These are phyloP conservation scores for Cirrhinus mrigala DNA, from an alignment of 2,797 vertebrate species.

Conservation along the genomic window DNA sequence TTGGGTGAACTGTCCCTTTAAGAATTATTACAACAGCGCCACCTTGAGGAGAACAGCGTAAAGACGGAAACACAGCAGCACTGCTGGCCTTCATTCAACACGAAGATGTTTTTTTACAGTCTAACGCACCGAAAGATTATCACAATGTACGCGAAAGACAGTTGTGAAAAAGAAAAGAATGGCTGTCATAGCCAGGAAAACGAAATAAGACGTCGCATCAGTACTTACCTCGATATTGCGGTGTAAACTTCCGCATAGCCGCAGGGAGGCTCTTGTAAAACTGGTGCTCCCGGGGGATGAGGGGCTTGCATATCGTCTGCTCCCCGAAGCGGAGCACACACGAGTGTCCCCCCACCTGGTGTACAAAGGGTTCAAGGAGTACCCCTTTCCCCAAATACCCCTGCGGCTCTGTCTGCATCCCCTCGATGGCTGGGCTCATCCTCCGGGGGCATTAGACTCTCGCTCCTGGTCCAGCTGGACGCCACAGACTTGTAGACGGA, in stretches of 20 bases:
- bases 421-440: slow-evolving; percentile 99
- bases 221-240: slow-evolving; percentile 96
- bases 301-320: slow-evolving; percentile 97
- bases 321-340: slow-evolving; percentile 98
- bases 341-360: slow-evolving; percentile 98
- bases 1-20: background rate
- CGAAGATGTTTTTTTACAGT: background rate
- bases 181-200: background rate
- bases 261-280: slow-evolving; percentile 97
- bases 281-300: slow-evolving; percentile 96
- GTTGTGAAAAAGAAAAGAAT: too few species aligned
- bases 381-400: slow-evolving; percentile 87
- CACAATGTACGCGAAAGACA: background rate
- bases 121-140: background rate
- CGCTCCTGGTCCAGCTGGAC: slow-evolving; percentile 52
- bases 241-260: slow-evolving; percentile 97
- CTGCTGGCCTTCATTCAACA: slow-evolving; percentile 11
- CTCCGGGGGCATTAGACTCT: slow-evolving; percentile 92
- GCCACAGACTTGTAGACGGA: slow-evolving; percentile 24
- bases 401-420: slow-evolving; percentile 94
- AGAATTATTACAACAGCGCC: slow-evolving; percentile 15
- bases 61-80: background rate
- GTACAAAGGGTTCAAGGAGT: slow-evolving; percentile 97
- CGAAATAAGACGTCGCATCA: background rate
- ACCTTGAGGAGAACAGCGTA: slow-evolving; percentile 4